phyloP scores from a whole-genome alignment of 1,140 invertebrate genomes.

The Aphelenchoides avenae region DNA sequence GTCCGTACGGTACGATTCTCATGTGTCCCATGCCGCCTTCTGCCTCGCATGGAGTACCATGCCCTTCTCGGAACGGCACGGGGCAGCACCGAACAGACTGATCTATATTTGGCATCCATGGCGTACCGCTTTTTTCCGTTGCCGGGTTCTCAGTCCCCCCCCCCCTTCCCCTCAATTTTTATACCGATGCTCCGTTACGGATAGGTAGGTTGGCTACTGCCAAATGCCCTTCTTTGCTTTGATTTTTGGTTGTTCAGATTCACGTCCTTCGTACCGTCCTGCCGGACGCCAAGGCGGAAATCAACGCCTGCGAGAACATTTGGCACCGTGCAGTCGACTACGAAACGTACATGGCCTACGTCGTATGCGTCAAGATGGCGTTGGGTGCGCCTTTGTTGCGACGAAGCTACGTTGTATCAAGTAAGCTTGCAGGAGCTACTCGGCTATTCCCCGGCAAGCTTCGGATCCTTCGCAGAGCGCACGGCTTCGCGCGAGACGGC shows the following conservation, averaged over 20 bases:
- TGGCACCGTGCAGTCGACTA: conserved; percentile 43
- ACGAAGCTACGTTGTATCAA: conserved; percentile 2
- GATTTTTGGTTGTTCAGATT: conserved; percentile 33
- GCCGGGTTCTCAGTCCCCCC: background rate
- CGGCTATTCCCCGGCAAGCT: conserved; percentile 2
- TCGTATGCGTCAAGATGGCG: conserved; percentile 41
- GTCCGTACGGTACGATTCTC: too few species aligned
- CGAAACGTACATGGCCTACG: conserved; percentile 51
- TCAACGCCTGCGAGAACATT: conserved; percentile 44
- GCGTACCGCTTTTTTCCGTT: too few species aligned
- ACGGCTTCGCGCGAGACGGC: conserved; percentile 13
- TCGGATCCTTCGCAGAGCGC: conserved; percentile 12
- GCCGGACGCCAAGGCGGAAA: conserved; percentile 40
- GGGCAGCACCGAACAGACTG: too few species aligned
- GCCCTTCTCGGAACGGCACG: too few species aligned
- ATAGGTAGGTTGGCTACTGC: too few species aligned
- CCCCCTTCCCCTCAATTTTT: background rate
- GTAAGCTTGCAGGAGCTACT: background rate
- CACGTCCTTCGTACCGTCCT: conserved; percentile 44
- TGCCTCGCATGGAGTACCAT: too few species aligned
- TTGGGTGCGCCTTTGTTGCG: too few species aligned
- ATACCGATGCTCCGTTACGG: too few species aligned
- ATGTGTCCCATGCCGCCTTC: too few species aligned
- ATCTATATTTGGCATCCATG: too few species aligned
- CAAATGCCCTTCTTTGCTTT: too few species aligned